Percentiles rank a stretch among this genome's conserved stretches.
phyloP scores from a whole-genome alignment of 2,797 vertebrate species.

The Ambastaia sidthimunki region DNA sequence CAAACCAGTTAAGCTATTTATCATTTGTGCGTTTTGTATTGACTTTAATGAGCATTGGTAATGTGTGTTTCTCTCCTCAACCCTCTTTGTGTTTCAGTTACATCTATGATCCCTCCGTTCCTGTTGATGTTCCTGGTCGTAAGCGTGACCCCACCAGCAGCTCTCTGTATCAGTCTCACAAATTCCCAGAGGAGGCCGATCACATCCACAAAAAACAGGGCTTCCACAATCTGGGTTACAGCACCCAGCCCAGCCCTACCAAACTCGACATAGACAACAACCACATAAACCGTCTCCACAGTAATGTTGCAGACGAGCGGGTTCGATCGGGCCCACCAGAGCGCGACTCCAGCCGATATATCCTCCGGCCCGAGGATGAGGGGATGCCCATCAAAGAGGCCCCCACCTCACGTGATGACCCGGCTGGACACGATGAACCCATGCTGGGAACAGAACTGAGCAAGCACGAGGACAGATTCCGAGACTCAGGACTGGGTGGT shows the following conservation, averaged over 20 bases:
- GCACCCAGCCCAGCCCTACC: constrained; percentile 63
- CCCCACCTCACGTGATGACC: not conserved
- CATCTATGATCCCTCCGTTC: constrained; percentile 82
- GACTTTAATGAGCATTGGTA: too few species aligned
- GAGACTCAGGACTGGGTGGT: constrained; percentile 44
- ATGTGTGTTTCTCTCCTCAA: not conserved
- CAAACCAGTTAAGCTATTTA: too few species aligned
- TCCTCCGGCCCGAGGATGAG: constrained; percentile 71
- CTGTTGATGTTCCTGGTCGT: constrained; percentile 65
- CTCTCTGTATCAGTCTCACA: constrained; percentile 74
- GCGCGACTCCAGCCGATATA: constrained; percentile 65
- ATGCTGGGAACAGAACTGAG: constrained; percentile 38
- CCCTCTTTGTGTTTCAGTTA: constrained; percentile 77
- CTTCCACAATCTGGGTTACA: constrained; percentile 79
- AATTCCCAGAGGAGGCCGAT: constrained; percentile 51
- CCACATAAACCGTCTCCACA: constrained; percentile 76
- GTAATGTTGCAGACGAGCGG: constrained; percentile 21
- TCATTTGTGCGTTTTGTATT: too few species aligned
- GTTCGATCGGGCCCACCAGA: constrained; percentile 32
- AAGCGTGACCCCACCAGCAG: constrained; percentile 69
- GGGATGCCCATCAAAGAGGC: constrained; percentile 24
- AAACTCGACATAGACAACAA: constrained; percentile 81
- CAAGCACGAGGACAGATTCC: constrained; percentile 50
- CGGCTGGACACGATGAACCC: not conserved
- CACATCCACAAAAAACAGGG: constrained; percentile 72